These are phyloP conservation scores for Troides oblongomaculatus DNA, from an alignment of 2,888 invertebrate genomes.

Conservation along the genomic window DNA sequence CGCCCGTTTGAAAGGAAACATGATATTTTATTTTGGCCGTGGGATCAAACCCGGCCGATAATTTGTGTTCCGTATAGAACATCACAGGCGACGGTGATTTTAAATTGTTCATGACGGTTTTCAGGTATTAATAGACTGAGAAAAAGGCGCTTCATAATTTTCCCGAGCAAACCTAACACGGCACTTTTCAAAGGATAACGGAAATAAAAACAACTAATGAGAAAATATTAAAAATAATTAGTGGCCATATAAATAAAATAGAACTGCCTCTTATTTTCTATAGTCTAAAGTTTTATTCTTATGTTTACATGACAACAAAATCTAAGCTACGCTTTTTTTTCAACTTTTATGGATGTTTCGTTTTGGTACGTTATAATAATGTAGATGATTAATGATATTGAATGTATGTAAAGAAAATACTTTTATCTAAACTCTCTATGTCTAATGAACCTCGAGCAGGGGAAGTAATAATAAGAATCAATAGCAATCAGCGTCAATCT, in stretches of 20 bases:
- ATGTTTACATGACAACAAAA: slow-evolving; percentile 29
- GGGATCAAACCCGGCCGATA: slow-evolving; percentile 78
- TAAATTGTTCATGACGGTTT: slow-evolving; percentile 69
- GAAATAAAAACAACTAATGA: slow-evolving; percentile 25
- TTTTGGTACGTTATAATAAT: background rate
- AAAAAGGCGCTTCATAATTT: slow-evolving; percentile 49
- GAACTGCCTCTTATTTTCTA: slow-evolving; percentile 12
- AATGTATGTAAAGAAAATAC: background rate
- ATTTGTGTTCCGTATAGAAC: slow-evolving; percentile 73
- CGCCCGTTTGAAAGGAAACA: slow-evolving; percentile 76
- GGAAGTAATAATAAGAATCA: slow-evolving; percentile 56
- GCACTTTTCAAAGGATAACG: slow-evolving; percentile 45
- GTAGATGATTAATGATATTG: background rate
- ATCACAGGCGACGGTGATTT: slow-evolving; percentile 67
- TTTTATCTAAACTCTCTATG: slow-evolving; percentile 34
- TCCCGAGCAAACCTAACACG: slow-evolving; percentile 45
- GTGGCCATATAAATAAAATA: slow-evolving; percentile 24
- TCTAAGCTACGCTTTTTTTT: slow-evolving; percentile 7
- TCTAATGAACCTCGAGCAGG: slow-evolving; percentile 38
- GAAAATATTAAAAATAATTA: slow-evolving; percentile 27
- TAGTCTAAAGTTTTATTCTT: slow-evolving; percentile 11
- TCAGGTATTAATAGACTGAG: slow-evolving; percentile 53
- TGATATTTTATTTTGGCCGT: slow-evolving; percentile 80
- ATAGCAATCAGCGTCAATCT: slow-evolving; percentile 72
- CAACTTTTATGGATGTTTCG: background rate